These are phyloP conservation scores for Cyanoderma ruficeps DNA, from an alignment of 2,113 vertebrate genomes.

Conservation along the genomic window DNA sequence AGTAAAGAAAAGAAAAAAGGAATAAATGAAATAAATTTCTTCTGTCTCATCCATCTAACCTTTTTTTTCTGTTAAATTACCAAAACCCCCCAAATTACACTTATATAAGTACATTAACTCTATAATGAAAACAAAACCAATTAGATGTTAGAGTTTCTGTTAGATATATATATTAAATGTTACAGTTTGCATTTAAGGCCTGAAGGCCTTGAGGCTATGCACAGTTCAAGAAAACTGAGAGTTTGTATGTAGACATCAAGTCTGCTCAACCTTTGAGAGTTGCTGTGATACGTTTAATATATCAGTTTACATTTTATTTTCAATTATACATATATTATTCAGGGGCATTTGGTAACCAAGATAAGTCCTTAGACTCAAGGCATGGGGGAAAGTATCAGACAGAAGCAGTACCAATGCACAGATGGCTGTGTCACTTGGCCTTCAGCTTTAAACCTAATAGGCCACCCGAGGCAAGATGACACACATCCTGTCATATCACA, in stretches of 20 bases:
- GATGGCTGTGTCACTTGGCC: not conserved
- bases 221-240: accelerated
- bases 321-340: not conserved
- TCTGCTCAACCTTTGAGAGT: not conserved
- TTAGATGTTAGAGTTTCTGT: not conserved
- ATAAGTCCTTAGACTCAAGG: not conserved
- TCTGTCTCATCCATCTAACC: not conserved
- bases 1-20: accelerated
- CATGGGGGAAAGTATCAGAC: not conserved
- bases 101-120: accelerated
- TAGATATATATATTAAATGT: not conserved
- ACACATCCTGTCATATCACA: not conserved
- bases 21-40: not conserved
- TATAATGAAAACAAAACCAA: not conserved
- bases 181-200: not conserved
- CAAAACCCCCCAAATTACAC: not conserved
- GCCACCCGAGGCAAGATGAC: not conserved
- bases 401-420: not conserved
- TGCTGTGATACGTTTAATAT: not conserved
- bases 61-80: not conserved
- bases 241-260: not conserved
- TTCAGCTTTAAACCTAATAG: slow-evolving; percentile 27
- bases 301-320: not conserved
- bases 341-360: not conserved
- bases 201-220: not conserved